Base-by-base conservation (phyloP, 2,888 invertebrate genomes). In the Drosophila colorata region DNA sequence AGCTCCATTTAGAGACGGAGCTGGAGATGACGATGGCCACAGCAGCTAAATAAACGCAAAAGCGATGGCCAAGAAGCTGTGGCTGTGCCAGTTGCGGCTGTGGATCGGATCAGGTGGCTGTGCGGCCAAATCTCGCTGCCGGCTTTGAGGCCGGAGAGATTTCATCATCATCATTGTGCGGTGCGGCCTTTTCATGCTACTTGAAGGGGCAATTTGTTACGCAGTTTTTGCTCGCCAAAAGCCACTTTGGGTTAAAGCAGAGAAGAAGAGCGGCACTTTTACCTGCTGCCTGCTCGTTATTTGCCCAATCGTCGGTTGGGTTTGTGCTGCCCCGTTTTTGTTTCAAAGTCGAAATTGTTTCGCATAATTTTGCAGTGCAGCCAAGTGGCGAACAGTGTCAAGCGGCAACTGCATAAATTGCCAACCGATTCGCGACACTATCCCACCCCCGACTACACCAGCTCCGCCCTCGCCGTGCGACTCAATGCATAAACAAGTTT, bases 311-410 rank as follows among this genome's bases (percentile, higher is more conserved):
- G 61, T 35, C 57, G 64, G 13, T 23, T 35, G 8, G 38, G 20
- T 14, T 55, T 60, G 60, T 44, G 55, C 13, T 4, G 25, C 20
- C 44, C 38, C 44, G 8, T 56, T 79, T 75, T 73, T 80, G 71
- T 84, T 86, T 72, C 78, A 74, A 76, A 86, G 78, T 79, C 84
- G 35, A 85, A 85, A 86, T 78, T 84, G 80, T 82, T 82, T 74
- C 74, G 80, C 82, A 82, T 81, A 86, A 83, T 80, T 85, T 78
- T 70, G 81, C 61, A 43, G 60, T 58, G 79, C 77, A 74, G 57
- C 67, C 84, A 84, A 84, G 85, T 84, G 82, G 85, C 84, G 82
- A 74, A 69, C 80, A 75, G 80, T 80, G 80, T 83, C 81, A 83
- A 83, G 80, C 83, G 76, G 68, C 73, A 56, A 69, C 57, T 73